Evolutionary conservation across 2,888 invertebrate genomes (phyloP).

Genomic region (Leptarthrus brevirostris): DNA sequence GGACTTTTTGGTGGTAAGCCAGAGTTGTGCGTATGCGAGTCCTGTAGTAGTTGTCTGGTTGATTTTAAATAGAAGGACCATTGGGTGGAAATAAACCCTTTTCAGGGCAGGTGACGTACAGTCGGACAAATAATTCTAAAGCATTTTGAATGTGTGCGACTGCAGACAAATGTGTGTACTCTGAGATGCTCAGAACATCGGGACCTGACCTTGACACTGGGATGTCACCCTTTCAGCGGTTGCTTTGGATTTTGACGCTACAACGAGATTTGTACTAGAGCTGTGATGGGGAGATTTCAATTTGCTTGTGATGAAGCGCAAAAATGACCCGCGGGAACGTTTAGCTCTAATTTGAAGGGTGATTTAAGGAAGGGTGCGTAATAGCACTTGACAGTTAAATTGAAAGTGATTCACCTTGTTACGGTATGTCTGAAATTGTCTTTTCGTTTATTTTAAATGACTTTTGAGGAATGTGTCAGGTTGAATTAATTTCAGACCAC

Average conservation of each 20-base stretch:
- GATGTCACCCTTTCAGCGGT: slow-evolving; percentile 6
- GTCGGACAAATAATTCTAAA: no score
- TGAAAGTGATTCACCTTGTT: slow-evolving; percentile 23
- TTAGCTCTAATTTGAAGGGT: slow-evolving; percentile 33
- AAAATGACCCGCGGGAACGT: slow-evolving; percentile 27
- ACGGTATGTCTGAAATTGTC: no score
- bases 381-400: slow-evolving; percentile 18
- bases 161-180: not conserved
- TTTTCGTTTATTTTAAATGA: slow-evolving; percentile 13
- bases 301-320: slow-evolving; percentile 32
- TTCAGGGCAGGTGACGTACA: no score
- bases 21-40: slow-evolving; percentile 15
- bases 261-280: not conserved
- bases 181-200: slow-evolving; percentile 5
- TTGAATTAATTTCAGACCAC: not conserved
- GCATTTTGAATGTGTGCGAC: not conserved
- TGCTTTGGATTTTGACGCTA: slow-evolving; percentile 5
- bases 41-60: no score
- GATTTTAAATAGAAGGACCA: no score
- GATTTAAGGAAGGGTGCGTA: slow-evolving; percentile 22
- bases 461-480: not conserved
- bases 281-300: slow-evolving; percentile 9
- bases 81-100: no score
- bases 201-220: slow-evolving; percentile 36
- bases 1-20: not conserved